Evolutionary conservation across 2,797 vertebrate genomes (phyloP).

Genomic region (Picus viridis): DNA sequence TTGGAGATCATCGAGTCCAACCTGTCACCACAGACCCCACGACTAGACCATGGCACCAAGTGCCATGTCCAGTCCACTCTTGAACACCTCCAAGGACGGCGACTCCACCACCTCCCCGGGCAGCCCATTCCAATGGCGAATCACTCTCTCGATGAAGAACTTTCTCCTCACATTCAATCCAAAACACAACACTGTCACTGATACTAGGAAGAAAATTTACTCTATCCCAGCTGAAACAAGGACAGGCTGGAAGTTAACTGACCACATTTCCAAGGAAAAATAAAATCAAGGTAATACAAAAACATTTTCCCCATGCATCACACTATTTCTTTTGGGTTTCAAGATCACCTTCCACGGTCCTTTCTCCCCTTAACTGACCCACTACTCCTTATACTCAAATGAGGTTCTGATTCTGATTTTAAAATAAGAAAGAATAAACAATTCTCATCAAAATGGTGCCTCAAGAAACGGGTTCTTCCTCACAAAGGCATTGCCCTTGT

Average conservation of each 20-base stretch:
- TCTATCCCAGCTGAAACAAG: not conserved
- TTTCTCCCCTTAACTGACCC: not conserved
- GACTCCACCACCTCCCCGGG: no score
- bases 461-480: not conserved
- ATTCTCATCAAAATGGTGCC: not conserved
- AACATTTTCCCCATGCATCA: not conserved
- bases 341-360: not conserved
- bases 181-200: not conserved
- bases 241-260: not conserved
- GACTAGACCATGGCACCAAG: no score
- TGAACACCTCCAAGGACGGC: no score
- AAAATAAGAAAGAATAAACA: constrained; percentile 16
- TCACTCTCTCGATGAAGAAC: no score
- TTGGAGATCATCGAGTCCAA: no score
- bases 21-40: no score
- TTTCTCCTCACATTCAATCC: not conserved
- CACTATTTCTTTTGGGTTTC: not conserved
- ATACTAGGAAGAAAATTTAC: not conserved
- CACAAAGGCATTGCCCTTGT: not conserved
- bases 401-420: not conserved
- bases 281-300: not conserved
- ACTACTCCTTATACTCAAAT: not conserved
- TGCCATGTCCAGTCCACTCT: no score
- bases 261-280: fast-evolving
- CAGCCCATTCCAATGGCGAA: no score